A percentile compares a stretch with the other conserved stretches of the same genome.
phyloP scores from a whole-genome alignment of 2,888 invertebrate species.

The Diploptera punctata region DNA sequence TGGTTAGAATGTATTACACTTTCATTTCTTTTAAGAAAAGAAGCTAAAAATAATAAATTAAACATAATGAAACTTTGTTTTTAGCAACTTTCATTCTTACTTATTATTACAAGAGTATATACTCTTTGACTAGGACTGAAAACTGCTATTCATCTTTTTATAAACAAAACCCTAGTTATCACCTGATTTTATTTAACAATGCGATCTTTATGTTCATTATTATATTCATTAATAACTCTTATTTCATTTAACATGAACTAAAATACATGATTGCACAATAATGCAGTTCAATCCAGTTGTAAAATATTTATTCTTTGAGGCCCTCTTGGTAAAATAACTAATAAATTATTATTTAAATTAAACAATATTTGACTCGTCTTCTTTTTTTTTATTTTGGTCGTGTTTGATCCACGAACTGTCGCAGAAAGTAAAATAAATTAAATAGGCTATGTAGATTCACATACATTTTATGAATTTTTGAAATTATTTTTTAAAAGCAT shows the following conservation, averaged over 20 bases:
- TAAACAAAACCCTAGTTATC: slow-evolving; percentile 12
- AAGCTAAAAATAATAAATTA: slow-evolving; percentile 35
- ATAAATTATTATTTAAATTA: slow-evolving; percentile 27
- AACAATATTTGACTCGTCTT: too few relatives aligned
- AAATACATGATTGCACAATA: slow-evolving; percentile 11
- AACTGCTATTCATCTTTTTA: slow-evolving; percentile 17
- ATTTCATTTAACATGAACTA: neutral
- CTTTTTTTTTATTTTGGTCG: too few relatives aligned
- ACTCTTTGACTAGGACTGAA: slow-evolving; percentile 34
- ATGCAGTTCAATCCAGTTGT: neutral
- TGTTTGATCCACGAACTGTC: too few relatives aligned
- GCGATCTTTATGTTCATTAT: too few relatives aligned
- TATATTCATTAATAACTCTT: neutral
- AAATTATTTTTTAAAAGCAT: too few relatives aligned
- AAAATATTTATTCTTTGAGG: neutral
- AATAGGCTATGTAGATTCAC: too few relatives aligned
- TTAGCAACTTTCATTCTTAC: neutral
- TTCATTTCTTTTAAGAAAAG: slow-evolving; percentile 27
- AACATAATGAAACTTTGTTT: slow-evolving; percentile 16
- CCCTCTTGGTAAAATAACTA: slow-evolving; percentile 6
- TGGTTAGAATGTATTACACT: slow-evolving; percentile 35
- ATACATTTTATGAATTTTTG: too few relatives aligned
- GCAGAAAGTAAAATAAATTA: too few relatives aligned
- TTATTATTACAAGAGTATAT: slow-evolving; percentile 13
- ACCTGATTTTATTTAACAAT: neutral